These are phyloP conservation scores for Linepithema humile DNA, from an alignment of 1,140 invertebrate genomes.

Conservation along the genomic window DNA sequence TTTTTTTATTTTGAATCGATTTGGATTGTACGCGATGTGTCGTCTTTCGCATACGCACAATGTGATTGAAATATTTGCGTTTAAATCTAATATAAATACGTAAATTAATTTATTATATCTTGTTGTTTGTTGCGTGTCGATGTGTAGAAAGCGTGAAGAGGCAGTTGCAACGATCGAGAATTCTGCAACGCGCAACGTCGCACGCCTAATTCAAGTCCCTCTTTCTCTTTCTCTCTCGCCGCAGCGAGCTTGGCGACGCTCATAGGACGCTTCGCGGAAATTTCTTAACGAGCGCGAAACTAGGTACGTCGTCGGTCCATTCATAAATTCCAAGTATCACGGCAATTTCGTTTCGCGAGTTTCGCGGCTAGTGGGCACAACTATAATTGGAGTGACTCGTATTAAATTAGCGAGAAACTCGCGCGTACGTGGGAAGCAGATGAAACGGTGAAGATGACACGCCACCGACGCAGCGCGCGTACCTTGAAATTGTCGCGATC, in stretches of 20 bases:
- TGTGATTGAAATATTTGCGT: constrained; percentile 1
- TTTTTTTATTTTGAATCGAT: constrained; percentile 20
- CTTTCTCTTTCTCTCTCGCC: not conserved
- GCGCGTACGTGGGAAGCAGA: constrained; percentile 33
- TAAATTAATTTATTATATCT: not conserved
- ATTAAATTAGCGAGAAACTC: constrained; percentile 49
- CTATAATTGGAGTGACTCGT: constrained; percentile 53
- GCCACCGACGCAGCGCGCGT: not conserved
- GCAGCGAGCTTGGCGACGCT: not conserved
- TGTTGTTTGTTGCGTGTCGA: not conserved
- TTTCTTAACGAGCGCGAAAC: constrained; percentile 53
- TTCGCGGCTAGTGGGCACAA: constrained; percentile 47
- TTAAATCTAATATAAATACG: constrained; percentile 4
- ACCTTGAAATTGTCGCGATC: constrained; percentile 22
- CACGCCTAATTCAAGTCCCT: constrained; percentile 1
- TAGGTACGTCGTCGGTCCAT: constrained; percentile 43
- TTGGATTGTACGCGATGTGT: not conserved
- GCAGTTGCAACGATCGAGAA: not conserved
- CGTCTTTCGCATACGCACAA: not conserved
- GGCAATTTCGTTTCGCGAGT: constrained; percentile 54
- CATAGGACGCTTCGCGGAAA: constrained; percentile 37
- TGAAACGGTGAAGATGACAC: not conserved
- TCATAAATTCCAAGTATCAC: constrained; percentile 55
- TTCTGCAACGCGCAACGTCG: not conserved
- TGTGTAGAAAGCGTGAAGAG: not conserved